phyloP scores from a whole-genome alignment of 2,888 invertebrate species.

The Xestobium rufovillosum region DNA sequence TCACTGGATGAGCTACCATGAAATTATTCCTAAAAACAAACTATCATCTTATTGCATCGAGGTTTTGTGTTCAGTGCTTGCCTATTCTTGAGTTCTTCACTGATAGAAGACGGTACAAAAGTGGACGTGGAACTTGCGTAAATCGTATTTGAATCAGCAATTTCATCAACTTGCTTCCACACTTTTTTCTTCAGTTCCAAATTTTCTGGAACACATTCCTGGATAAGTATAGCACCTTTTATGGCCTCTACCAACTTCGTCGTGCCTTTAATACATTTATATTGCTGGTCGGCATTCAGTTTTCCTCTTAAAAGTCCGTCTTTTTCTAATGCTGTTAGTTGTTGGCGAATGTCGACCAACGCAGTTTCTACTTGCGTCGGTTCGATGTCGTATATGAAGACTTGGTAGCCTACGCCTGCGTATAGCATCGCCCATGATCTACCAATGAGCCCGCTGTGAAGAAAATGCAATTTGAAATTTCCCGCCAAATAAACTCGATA shows the following conservation, averaged over 20 bases:
- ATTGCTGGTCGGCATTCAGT: constrained; percentile 67
- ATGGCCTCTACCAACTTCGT: constrained; percentile 62
- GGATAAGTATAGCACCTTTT: constrained; percentile 70
- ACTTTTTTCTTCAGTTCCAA: constrained; percentile 77
- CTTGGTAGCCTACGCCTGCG: constrained; percentile 85
- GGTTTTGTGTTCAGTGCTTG: constrained; percentile 23
- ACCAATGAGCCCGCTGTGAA: constrained; percentile 85
- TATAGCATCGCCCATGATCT: constrained; percentile 97
- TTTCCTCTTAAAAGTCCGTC: constrained; percentile 69
- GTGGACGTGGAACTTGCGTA: constrained; percentile 92
- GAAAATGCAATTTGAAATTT: constrained; percentile 9
- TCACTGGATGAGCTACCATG: constrained; percentile 89
- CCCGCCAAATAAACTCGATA: too few species aligned
- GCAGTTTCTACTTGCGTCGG: constrained; percentile 68
- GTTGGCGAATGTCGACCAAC: constrained; percentile 62
- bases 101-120: constrained; percentile 80
- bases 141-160: constrained; percentile 69
- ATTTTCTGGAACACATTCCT: constrained; percentile 92
- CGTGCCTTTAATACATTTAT: constrained; percentile 65
- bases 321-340: constrained; percentile 62
- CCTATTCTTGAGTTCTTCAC: constrained; percentile 69
- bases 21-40: constrained; percentile 47
- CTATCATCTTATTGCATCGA: too few species aligned
- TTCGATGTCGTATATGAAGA: constrained; percentile 77
- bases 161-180: constrained; percentile 67